Conservation (phyloP, 2,113 vertebrate genomes). For the Panurus biarmicus region DNA sequence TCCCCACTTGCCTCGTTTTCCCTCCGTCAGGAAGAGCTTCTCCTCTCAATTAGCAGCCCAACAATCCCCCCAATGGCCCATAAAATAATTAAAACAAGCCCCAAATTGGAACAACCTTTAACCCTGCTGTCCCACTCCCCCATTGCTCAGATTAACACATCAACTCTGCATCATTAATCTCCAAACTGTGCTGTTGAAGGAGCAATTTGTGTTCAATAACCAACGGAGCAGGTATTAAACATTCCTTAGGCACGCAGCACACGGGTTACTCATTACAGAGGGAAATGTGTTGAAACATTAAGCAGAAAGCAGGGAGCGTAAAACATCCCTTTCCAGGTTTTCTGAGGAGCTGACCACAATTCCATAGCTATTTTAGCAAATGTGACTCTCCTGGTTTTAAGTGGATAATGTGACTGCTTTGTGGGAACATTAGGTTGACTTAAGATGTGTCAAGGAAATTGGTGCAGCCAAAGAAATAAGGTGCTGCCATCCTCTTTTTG, state of each 20-base stretch:
- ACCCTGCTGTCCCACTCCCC: not conserved
- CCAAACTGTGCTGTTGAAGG: constrained; percentile 71
- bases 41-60: not conserved
- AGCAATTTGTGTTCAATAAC: constrained; percentile 28
- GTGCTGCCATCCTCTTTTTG: not conserved
- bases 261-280: constrained; percentile 29
- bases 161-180: constrained; percentile 55
- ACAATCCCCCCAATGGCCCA: not conserved
- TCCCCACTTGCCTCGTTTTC: not conserved
- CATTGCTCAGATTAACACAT: constrained; percentile 21
- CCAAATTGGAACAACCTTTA: constrained; percentile 1
- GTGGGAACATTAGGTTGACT: not conserved
- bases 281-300: not conserved
- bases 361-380: not conserved
- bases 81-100: not conserved
- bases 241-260: constrained; percentile 7
- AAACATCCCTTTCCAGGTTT: not conserved
- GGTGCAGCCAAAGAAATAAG: not conserved
- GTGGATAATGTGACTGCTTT: fast-evolving
- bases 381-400: not conserved
- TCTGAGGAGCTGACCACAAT: not conserved
- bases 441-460: fast-evolving
- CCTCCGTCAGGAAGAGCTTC: not conserved
- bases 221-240: not conserved
- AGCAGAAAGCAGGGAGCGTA: not conserved